Evolutionary conservation across 2,113 vertebrate genomes (phyloP).

Genomic region (Isichthys henryi): DNA sequence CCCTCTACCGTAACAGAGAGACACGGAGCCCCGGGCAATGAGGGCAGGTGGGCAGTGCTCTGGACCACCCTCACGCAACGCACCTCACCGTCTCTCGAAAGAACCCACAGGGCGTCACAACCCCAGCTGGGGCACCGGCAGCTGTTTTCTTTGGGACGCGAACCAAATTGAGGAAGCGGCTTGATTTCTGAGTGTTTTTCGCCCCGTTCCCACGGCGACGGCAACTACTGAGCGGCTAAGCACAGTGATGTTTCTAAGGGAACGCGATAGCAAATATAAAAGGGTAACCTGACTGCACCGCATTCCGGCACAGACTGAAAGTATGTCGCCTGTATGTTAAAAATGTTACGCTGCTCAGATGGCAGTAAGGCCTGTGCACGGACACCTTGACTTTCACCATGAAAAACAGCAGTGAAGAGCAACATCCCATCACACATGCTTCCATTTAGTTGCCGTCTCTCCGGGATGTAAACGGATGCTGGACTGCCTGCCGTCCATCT

Average conservation of each 20-base stretch:
- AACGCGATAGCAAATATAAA: conserved; percentile 34
- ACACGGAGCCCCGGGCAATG: conserved; percentile 9
- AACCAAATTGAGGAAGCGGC: conserved; percentile 16
- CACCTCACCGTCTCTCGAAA: neutral
- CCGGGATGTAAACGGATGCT: neutral
- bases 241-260: conserved; percentile 33
- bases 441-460: neutral
- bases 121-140: neutral
- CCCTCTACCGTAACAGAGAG: neutral
- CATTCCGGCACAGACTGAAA: conserved; percentile 12
- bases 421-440: neutral
- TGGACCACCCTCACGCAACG: neutral
- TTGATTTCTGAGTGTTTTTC: conserved; percentile 33
- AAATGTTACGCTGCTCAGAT: conserved; percentile 17
- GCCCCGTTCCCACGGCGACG: conserved; percentile 27
- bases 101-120: neutral
- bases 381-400: neutral
- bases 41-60: neutral
- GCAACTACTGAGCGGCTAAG: conserved; percentile 16
- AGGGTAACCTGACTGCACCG: conserved; percentile 21
- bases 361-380: conserved; percentile 16
- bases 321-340: neutral
- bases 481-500: neutral
- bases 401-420: neutral
- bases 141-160: conserved; percentile 5